Base-by-base conservation (phyloP, 2,888 invertebrate species). In the Aphodius sticticus region DNA sequence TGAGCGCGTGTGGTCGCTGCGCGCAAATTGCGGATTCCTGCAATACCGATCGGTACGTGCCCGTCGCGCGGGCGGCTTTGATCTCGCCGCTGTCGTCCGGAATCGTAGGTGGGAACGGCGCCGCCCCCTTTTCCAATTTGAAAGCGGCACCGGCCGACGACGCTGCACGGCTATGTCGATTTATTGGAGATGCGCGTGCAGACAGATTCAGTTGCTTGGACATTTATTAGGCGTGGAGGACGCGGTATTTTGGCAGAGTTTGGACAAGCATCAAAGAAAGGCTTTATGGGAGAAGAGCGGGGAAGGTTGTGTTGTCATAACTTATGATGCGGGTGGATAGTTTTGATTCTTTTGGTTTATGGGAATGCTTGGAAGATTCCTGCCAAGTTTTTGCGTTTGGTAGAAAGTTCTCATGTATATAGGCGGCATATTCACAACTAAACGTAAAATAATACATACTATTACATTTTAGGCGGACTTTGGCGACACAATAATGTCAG, bases 21-120 rank as follows among this genome's bases (percentile, higher is more conserved):
- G 81, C 78, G 72, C 81, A 83, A 83, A 83, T 83, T 83, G 83
- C 83, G 81, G 82, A 83, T 83, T 82, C 82, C 82, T 81, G 81
- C 81, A 83, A 82, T 83, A 82, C 82, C 81, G 81, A 78, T 78
- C 78, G 53, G 83, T 82, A 82, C 82, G 82, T 82, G 81, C 78
- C 77, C 53, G 53, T 53, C 53, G 80, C 78, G 80, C 78, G 76
- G 70, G 78, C 80, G 79, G 81, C 82, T 83, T 82, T 82, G 81
- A 81, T 82, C 82, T 82, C 79, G 81, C 83, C 84, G 82, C 81
- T 69, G 76, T 79, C 53, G 72, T 76, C 72, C 69, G 80, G 53
- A 53, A 79, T 69, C 69, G 77, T 79, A 80, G 79, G 79, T 77
- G 80, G 69, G 72, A 76, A 71, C 74, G 26, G 71, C 69, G 79